Conservation (phyloP, 2,888 invertebrate species). For the Calliphora vomitoria region DNA sequence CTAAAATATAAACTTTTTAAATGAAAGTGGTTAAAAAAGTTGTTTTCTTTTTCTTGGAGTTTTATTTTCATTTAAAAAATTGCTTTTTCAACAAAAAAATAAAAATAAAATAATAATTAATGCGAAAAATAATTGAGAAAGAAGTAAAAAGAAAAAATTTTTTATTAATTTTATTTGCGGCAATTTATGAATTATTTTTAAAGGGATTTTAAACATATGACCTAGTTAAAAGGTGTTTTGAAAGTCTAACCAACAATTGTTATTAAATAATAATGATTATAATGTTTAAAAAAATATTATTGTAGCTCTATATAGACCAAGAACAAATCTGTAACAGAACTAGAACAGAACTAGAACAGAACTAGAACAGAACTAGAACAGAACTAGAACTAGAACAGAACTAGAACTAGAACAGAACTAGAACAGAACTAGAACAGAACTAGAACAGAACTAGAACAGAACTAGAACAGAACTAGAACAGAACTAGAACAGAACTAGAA, state of each 20-base stretch:
- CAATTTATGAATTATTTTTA: background rate
- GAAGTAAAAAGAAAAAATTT: background rate
- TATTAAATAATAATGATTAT: background rate
- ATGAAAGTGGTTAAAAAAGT: conserved; percentile 43
- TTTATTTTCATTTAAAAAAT: conserved; percentile 17
- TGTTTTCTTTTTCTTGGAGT: background rate
- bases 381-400: no score
- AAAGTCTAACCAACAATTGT: background rate
- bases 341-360: no score
- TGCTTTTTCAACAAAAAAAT: background rate
- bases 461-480: no score
- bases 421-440: no score
- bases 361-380: no score
- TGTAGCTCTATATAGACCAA: no score
- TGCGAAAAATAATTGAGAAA: background rate
- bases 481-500: background rate
- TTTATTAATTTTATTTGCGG: background rate
- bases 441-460: no score
- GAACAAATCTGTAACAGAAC: no score
- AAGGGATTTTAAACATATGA: background rate
- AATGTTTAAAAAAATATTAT: background rate
- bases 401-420: no score
- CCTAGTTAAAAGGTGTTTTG: background rate
- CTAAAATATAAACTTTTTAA: conserved; percentile 39
- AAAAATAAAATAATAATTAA: background rate